Percentiles rank a stretch among this genome's conserved stretches.
Conservation (phyloP, 2,888 invertebrate genomes). For the Trilocha varians region DNA sequence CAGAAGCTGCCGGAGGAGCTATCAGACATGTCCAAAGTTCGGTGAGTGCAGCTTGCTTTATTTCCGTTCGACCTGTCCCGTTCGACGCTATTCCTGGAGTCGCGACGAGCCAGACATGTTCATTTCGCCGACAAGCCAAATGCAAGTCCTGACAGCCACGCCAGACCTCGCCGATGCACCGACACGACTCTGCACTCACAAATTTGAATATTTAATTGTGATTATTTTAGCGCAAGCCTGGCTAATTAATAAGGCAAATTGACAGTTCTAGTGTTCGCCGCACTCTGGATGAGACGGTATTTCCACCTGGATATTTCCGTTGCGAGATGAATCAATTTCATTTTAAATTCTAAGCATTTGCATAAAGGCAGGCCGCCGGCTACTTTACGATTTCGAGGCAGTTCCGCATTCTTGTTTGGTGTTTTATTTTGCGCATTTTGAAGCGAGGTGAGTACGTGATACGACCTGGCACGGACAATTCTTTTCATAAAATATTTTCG, state of each 20-base stretch:
- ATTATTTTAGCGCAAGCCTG: conserved; percentile 49
- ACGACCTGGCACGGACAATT: conserved; percentile 32
- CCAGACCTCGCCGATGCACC: conserved; percentile 37
- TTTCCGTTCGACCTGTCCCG: conserved; percentile 68
- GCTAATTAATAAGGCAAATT: conserved; percentile 56
- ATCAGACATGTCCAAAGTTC: conserved; percentile 66
- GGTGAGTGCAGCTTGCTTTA: conserved; percentile 64
- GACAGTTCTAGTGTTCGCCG: conserved; percentile 34
- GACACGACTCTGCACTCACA: conserved; percentile 63
- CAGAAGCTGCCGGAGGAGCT: conserved; percentile 54
- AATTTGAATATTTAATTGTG: conserved; percentile 61
- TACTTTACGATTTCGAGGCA: conserved; percentile 47
- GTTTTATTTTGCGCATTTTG: conserved; percentile 58
- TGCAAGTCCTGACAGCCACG: conserved; percentile 56
- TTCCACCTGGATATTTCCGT: conserved; percentile 33
- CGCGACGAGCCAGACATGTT: conserved; percentile 54
- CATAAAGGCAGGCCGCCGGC: conserved; percentile 36
- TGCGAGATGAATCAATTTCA: conserved; percentile 39
- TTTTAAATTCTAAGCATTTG: conserved; percentile 44
- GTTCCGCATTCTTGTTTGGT: conserved; percentile 50
- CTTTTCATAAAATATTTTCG: conserved; percentile 55
- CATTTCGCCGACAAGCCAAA: conserved; percentile 57
- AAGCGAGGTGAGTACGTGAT: conserved; percentile 45
- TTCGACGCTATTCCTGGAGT: conserved; percentile 60
- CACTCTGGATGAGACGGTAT: conserved; percentile 36